Evolutionary conservation across 2,888 invertebrate genomes (phyloP), one percentile per base, ranked within the genome.

Genomic region (Lissocephala sabroskyi): DNA sequence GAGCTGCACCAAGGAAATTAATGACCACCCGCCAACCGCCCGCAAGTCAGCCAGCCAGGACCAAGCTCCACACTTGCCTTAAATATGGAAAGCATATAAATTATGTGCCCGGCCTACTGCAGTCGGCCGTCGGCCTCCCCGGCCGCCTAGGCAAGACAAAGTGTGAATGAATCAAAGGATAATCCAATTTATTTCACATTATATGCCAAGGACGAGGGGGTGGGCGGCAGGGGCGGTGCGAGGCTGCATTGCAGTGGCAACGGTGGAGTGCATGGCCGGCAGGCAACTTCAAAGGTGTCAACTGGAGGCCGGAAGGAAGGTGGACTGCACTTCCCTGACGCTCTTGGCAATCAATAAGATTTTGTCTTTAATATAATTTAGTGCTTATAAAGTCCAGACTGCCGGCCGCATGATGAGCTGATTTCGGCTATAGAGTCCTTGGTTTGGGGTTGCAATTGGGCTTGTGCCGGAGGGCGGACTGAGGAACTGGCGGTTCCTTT

Each of bases 121-220:
- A 9, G 13, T 35, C 2, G 1, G 35, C 1, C 3, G 13, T 4
- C 3, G 29, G 29, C n/a, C n/a, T n/a, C n/a, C n/a, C n/a, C n/a
- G n/a, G n/a, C n/a, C n/a, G n/a, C n/a, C n/a, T n/a, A 29, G 11
- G 30, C 30, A 14, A n/a, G 65, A 68, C 62, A 66, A 73, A 66
- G 65, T 73, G 73, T 65, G 70, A 75, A 68, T 79, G 80, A 79
- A 79, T 80, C 80, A 80, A 79, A 81, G 79, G 76, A 79, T 81
- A 81, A 81, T 81, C 80, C 79, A 81, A 81, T 81, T 81, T 81
- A 79, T 77, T 79, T 79, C 62, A 63, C 62, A 78, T 73, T 75
- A 73, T 59, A 23, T 23, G n/a, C n/a, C 7, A 23, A 5, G 23
- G 23, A 16, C 16, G 35, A 35, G 35, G 14, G 16, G 13, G 54